phyloP scores from a whole-genome alignment of 2,113 vertebrate genomes.

The Cynopterus brachyotis region DNA sequence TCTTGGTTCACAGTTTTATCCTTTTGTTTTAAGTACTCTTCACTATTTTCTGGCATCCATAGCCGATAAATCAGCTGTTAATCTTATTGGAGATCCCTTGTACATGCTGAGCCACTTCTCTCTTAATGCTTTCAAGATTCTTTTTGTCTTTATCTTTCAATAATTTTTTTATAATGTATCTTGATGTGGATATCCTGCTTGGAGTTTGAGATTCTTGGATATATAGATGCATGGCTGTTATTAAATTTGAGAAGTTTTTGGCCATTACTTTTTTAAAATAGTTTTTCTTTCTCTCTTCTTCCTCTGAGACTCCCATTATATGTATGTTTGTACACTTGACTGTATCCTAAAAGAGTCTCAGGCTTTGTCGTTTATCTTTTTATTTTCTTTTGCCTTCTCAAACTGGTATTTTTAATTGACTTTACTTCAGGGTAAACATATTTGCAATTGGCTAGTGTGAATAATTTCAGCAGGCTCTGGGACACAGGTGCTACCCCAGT shows the following conservation, averaged over 20 bases:
- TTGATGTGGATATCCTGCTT: not conserved
- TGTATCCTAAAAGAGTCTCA: not conserved
- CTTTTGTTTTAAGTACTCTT: not conserved
- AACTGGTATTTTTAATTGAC: not conserved
- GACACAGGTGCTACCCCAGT: not conserved
- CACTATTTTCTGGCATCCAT: not conserved
- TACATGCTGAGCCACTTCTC: not conserved
- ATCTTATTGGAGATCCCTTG: not conserved
- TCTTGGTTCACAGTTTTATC: not conserved
- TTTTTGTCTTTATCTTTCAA: not conserved
- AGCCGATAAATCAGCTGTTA: not conserved
- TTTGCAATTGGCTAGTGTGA: not conserved
- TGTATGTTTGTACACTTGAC: not conserved
- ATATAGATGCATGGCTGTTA: not conserved
- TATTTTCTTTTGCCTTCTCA: not conserved
- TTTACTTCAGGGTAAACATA: not conserved
- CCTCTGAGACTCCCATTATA: not conserved
- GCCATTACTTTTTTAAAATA: not conserved
- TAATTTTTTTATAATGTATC: not conserved
- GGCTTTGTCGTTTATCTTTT: not conserved
- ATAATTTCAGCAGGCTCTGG: not conserved
- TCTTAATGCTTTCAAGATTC: not conserved
- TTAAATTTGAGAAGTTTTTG: not conserved
- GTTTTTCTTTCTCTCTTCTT: not conserved
- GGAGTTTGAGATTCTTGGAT: not conserved